Evolutionary conservation across 2,113 vertebrate species (phyloP).

Genomic region (Sciurus niger): DNA sequence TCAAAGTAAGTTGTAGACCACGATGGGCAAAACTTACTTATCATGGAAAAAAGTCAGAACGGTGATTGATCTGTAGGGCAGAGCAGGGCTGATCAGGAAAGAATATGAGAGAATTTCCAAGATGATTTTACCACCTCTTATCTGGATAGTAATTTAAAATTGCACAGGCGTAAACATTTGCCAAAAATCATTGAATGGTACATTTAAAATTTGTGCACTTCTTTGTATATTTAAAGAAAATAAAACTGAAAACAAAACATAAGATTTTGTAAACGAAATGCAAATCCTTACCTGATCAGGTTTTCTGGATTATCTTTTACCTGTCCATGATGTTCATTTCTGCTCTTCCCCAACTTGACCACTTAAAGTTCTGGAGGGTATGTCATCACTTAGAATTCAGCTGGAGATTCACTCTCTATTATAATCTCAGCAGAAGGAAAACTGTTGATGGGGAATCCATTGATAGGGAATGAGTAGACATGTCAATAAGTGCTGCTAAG

Average conservation of each 20-base stretch:
- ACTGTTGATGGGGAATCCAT: neutral
- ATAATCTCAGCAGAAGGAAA: conserved; percentile 13
- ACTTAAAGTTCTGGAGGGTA: neutral
- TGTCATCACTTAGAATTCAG: neutral
- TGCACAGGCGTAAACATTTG: neutral
- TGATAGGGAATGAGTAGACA: neutral
- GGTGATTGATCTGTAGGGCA: neutral
- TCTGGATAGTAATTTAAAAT: neutral
- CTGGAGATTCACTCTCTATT: neutral
- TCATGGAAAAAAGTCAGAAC: neutral
- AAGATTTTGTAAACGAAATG: neutral
- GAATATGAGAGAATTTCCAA: neutral
- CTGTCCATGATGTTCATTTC: neutral
- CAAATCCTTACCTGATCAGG: neutral
- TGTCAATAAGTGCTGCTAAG: neutral
- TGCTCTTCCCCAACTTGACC: neutral
- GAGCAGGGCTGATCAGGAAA: neutral
- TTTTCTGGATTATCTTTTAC: neutral
- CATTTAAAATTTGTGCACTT: conserved; percentile 21
- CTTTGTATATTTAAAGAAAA: neutral
- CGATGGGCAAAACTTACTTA: neutral
- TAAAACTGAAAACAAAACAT: neutral
- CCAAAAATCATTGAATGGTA: neutral
- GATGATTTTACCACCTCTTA: neutral
- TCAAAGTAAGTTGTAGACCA: neutral